These are phyloP conservation scores for Drusus annulatus DNA, from an alignment of 1,140 invertebrate species.

Conservation along the genomic window DNA sequence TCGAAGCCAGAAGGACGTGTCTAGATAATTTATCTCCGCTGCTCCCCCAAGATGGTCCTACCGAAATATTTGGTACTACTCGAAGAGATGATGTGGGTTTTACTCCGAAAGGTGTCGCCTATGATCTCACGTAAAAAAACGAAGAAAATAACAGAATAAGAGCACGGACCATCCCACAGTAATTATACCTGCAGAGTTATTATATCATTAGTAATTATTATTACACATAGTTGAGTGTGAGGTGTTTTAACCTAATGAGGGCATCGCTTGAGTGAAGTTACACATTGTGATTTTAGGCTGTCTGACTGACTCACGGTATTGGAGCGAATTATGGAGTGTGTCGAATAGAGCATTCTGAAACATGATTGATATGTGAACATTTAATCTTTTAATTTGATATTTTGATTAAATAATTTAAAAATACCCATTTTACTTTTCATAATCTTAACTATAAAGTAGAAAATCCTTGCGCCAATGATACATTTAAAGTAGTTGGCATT, in stretches of 20 bases:
- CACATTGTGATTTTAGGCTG: not conserved
- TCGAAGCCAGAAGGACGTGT: not conserved
- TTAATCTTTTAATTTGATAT: no score
- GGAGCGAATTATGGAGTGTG: no score
- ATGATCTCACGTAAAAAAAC: slow-evolving; percentile 29
- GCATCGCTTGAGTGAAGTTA: not conserved
- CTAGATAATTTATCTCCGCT: slow-evolving; percentile 16
- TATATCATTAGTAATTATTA: not conserved
- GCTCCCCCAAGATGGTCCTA: slow-evolving; percentile 16
- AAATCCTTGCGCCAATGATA: no score
- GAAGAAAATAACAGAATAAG: slow-evolving; percentile 11
- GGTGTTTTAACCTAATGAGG: slow-evolving; percentile 24
- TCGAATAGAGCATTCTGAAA: no score
- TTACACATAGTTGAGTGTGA: not conserved
- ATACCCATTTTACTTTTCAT: no score
- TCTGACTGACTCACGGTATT: no score
- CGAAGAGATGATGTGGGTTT: slow-evolving; percentile 8
- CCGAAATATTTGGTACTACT: not conserved
- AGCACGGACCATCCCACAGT: slow-evolving; percentile 24
- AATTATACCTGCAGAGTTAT: slow-evolving; percentile 6
- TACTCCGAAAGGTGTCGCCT: slow-evolving; percentile 13
- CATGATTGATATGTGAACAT: no score
- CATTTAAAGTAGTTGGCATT: no score
- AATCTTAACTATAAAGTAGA: no score
- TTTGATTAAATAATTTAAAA: no score